A percentile compares a stretch with the other conserved stretches of the same genome.
Evolutionary conservation across 2,888 invertebrate genomes (phyloP).

Genomic region (Agrotis segetum): DNA sequence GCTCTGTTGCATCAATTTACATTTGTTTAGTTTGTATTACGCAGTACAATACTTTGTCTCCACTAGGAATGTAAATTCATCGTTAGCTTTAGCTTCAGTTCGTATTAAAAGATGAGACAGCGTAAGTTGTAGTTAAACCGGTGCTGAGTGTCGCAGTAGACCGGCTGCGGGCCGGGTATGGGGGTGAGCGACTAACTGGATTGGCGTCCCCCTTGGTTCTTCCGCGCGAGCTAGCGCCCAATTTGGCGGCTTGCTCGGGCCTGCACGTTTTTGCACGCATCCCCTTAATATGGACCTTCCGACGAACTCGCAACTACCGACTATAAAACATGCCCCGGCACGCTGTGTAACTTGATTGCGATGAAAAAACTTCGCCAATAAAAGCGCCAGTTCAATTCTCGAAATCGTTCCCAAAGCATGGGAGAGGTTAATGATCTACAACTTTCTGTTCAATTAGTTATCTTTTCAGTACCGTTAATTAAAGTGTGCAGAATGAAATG

Average conservation of each 20-base stretch:
- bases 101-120: slow-evolving; percentile 68
- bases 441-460: slow-evolving; percentile 58
- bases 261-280: slow-evolving; percentile 82
- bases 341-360: slow-evolving; percentile 64
- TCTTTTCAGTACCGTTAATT: slow-evolving; percentile 60
- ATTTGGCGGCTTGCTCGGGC: slow-evolving; percentile 76
- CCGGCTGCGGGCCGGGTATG: slow-evolving; percentile 24
- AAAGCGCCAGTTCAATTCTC: slow-evolving; percentile 66
- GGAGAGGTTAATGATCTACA: slow-evolving; percentile 66
- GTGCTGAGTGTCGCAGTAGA: slow-evolving; percentile 65
- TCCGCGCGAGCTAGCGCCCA: slow-evolving; percentile 80
- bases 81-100: slow-evolving; percentile 58
- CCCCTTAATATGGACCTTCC: slow-evolving; percentile 74
- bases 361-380: slow-evolving; percentile 69
- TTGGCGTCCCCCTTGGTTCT: slow-evolving; percentile 73
- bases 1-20: slow-evolving; percentile 70
- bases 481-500: slow-evolving; percentile 39
- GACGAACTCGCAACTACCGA: slow-evolving; percentile 62
- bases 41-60: slow-evolving; percentile 68
- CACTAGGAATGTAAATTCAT: slow-evolving; percentile 60
- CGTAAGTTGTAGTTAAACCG: slow-evolving; percentile 68
- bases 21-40: slow-evolving; percentile 73
- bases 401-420: slow-evolving; percentile 52
- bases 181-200: slow-evolving; percentile 75
- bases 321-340: slow-evolving; percentile 68